Evolutionary conservation across 2,888 invertebrate genomes (phyloP).

Genomic region (Corbicula japonica): DNA sequence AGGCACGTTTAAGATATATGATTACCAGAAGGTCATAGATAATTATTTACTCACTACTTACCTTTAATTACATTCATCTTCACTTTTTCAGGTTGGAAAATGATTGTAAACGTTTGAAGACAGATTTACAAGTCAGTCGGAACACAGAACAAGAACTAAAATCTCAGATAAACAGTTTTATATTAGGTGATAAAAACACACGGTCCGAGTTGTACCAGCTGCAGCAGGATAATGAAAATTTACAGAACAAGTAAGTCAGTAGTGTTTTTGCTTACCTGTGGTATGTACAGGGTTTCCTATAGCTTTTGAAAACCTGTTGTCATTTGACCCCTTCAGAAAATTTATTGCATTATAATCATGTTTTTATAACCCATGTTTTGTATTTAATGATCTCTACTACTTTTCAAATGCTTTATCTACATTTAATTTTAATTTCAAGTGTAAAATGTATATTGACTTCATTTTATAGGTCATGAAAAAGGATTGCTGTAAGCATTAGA

Average conservation of each 20-base stretch:
- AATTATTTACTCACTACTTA: too few relatives aligned
- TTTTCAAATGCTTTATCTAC: background rate
- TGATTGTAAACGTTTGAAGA: slow-evolving; percentile 91
- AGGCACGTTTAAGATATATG: too few relatives aligned
- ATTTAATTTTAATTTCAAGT: background rate
- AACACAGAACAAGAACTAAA: slow-evolving; percentile 91
- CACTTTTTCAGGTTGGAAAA: slow-evolving; percentile 89
- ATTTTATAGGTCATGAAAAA: background rate
- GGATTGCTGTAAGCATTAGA: background rate
- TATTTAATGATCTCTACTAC: too few relatives aligned
- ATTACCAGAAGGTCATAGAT: too few relatives aligned
- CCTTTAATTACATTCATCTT: background rate
- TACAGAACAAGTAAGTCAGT: slow-evolving; percentile 92
- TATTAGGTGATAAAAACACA: slow-evolving; percentile 90
- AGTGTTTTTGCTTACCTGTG: too few relatives aligned
- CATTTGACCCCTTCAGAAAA: too few relatives aligned
- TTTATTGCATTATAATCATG: too few relatives aligned
- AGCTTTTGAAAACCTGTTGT: too few relatives aligned
- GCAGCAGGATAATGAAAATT: slow-evolving; percentile 94
- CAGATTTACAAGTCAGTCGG: slow-evolving; percentile 92
- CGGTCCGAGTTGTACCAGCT: slow-evolving; percentile 92
- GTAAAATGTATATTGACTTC: background rate
- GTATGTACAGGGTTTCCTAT: too few relatives aligned
- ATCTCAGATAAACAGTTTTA: slow-evolving; percentile 90
- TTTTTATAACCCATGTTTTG: too few relatives aligned